Percentiles rank a stretch among this genome's conserved stretches.
Evolutionary conservation across 2,888 invertebrate genomes (phyloP).

Genomic region (Ennomos erosarius): DNA sequence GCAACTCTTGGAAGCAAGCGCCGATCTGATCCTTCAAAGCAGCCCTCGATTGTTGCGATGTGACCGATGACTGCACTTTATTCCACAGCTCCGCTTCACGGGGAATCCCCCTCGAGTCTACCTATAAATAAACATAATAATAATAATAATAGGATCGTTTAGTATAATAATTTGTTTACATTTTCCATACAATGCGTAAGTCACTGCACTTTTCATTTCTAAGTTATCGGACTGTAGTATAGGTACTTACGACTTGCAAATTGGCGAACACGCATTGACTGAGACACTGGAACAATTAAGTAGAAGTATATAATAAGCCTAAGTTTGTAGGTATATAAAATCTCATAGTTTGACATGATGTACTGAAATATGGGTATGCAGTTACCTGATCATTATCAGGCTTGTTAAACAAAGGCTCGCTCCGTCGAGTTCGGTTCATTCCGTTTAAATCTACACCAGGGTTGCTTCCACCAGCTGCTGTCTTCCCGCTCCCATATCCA

Average conservation of each 20-base stretch:
- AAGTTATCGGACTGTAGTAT: background rate
- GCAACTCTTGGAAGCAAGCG: slow-evolving; percentile 76
- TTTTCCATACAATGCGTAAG: background rate
- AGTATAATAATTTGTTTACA: too few species aligned
- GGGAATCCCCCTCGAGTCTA: slow-evolving; percentile 76
- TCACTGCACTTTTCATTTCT: slow-evolving; percentile 5
- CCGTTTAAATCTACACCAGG: slow-evolving; percentile 32
- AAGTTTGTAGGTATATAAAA: too few species aligned
- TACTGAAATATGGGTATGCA: slow-evolving; percentile 40
- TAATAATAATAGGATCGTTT: background rate
- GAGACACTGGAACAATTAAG: slow-evolving; percentile 68
- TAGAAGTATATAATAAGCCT: too few species aligned
- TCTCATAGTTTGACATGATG: too few species aligned
- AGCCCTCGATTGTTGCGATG: slow-evolving; percentile 73
- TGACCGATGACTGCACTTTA: slow-evolving; percentile 67
- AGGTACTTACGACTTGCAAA: slow-evolving; percentile 78
- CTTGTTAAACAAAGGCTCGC: slow-evolving; percentile 60
- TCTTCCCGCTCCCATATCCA: slow-evolving; percentile 51
- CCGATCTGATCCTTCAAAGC: slow-evolving; percentile 70
- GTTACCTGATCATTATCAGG: slow-evolving; percentile 61
- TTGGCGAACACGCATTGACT: slow-evolving; percentile 82
- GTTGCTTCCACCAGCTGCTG: slow-evolving; percentile 39
- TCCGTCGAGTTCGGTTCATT: slow-evolving; percentile 57
- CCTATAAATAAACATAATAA: slow-evolving; percentile 50
- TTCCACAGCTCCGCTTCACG: slow-evolving; percentile 75